Evolutionary conservation across 1,140 invertebrate species (phyloP).

Genomic region (Drosophila virilis): DNA sequence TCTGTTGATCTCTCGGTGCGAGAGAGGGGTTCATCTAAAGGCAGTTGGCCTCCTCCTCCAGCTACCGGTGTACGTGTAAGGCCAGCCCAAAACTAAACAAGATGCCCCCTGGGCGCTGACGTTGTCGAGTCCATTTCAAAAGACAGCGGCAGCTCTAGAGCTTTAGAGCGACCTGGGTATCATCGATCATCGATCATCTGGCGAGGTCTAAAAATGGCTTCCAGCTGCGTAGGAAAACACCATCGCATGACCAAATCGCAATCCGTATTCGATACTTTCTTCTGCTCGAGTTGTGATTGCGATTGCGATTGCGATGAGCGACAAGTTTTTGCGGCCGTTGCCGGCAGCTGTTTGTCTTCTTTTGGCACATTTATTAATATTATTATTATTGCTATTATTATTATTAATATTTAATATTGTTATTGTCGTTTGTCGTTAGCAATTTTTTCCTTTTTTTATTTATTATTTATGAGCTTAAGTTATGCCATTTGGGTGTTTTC

Average conservation of each 20-base stretch:
- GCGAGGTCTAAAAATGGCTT: conserved; percentile 78
- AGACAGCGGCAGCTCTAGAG: conserved; percentile 44
- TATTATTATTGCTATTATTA: conserved; percentile 58
- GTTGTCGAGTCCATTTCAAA: conserved; percentile 53
- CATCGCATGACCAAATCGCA: conserved; percentile 83
- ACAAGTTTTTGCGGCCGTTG: conserved; percentile 51
- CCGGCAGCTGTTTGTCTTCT: conserved; percentile 56
- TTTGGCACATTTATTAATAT: conserved; percentile 80
- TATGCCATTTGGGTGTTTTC: conserved; percentile 83
- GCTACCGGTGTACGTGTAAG: conserved; percentile 58
- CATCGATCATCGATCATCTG: conserved; percentile 73
- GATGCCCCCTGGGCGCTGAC: conserved; percentile 74
- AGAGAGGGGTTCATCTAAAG: conserved; percentile 24
- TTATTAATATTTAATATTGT: conserved; percentile 65
- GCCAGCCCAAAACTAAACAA: conserved; percentile 74
- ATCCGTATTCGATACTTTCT: conserved; percentile 73
- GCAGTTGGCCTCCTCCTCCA: neutral
- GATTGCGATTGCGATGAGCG: conserved; percentile 37
- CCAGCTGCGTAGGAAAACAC: conserved; percentile 83
- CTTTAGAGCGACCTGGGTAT: conserved; percentile 69
- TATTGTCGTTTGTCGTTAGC: conserved; percentile 77
- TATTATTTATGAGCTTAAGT: conserved; percentile 83
- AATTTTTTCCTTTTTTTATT: conserved; percentile 49
- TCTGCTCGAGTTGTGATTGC: conserved; percentile 84
- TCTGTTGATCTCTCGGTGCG: conserved; percentile 2